Percentiles rank a stretch among this genome's conserved stretches.
Evolutionary conservation across 1,140 invertebrate genomes (phyloP).

Genomic region (Drosophila micromelanica): DNA sequence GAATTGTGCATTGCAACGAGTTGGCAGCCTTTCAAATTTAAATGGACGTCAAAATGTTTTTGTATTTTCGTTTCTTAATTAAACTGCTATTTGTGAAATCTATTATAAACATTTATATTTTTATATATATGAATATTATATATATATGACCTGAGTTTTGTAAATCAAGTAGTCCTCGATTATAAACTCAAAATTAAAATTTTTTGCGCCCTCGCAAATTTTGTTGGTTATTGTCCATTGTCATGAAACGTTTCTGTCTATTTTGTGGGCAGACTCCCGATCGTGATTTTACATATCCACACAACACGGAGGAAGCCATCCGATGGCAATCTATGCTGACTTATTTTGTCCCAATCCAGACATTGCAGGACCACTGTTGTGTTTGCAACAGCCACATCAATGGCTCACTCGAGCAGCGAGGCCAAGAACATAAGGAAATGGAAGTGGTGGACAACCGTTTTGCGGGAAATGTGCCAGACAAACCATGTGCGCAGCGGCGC

Average conservation of each 20-base stretch:
- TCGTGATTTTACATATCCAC: constrained; percentile 34
- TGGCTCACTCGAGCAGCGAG: not conserved
- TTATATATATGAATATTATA: too few relatives aligned
- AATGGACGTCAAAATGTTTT: not conserved
- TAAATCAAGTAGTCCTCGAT: constrained; percentile 11
- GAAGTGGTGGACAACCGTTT: not conserved
- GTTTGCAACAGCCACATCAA: constrained; percentile 53
- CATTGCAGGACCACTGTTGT: constrained; percentile 37
- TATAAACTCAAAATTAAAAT: constrained; percentile 51
- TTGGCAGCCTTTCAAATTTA: constrained; percentile 3
- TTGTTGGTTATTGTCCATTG: constrained; percentile 15
- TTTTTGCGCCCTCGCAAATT: constrained; percentile 33
- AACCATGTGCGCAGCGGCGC: not conserved
- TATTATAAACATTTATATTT: too few relatives aligned
- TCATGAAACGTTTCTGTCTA: constrained; percentile 61
- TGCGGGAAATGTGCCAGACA: not conserved
- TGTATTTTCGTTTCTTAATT: not conserved
- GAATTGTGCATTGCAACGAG: not conserved
- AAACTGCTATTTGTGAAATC: not conserved
- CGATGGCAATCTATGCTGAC: constrained; percentile 47
- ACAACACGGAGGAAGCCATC: constrained; percentile 35
- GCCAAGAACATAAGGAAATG: not conserved
- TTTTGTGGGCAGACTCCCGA: constrained; percentile 53
- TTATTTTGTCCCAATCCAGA: constrained; percentile 21
- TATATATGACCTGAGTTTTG: not conserved